A percentile compares a stretch with the other conserved stretches of the same genome.
Evolutionary conservation across 1,140 invertebrate genomes (phyloP).

Genomic region (Lepidurus packardi): DNA sequence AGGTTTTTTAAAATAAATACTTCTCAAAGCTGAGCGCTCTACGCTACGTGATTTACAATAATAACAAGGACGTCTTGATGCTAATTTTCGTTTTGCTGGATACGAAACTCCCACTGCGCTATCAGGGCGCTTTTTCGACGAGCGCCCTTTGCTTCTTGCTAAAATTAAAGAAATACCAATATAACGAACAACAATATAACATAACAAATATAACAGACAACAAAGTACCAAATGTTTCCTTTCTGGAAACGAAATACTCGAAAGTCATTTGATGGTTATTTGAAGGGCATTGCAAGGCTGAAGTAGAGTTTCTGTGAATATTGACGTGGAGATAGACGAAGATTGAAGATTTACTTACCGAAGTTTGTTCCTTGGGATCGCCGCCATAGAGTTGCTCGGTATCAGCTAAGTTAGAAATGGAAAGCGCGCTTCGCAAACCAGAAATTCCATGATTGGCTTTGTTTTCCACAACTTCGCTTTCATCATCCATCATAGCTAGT

Average conservation of each 20-base stretch:
- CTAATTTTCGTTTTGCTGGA: slow-evolving; percentile 42
- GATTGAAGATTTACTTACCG: not conserved
- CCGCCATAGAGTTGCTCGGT: slow-evolving; percentile 28
- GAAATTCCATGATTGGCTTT: slow-evolving; percentile 42
- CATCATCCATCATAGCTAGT: slow-evolving; percentile 44
- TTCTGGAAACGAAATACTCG: no score
- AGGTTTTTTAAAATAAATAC: not conserved
- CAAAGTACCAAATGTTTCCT: no score
- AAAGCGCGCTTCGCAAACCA: slow-evolving; percentile 37
- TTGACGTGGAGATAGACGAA: not conserved
- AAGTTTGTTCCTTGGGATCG: slow-evolving; percentile 26
- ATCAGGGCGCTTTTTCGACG: slow-evolving; percentile 49
- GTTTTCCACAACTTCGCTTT: slow-evolving; percentile 43
- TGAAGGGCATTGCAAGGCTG: no score
- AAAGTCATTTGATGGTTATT: no score
- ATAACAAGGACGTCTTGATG: not conserved
- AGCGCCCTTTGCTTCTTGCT: slow-evolving; percentile 41
- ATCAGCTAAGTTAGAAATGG: slow-evolving; percentile 41
- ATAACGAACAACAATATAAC: no score
- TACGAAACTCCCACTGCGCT: slow-evolving; percentile 51
- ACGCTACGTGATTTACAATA: slow-evolving; percentile 7
- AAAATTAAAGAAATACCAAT: slow-evolving; percentile 34
- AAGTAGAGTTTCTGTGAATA: no score
- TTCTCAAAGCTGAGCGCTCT: not conserved
- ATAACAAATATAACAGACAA: no score